A percentile compares a stretch with the other conserved stretches of the same genome.
These are phyloP conservation scores for Anabas testudineus DNA, from an alignment of 2,797 vertebrate genomes.

Conservation along the genomic window DNA sequence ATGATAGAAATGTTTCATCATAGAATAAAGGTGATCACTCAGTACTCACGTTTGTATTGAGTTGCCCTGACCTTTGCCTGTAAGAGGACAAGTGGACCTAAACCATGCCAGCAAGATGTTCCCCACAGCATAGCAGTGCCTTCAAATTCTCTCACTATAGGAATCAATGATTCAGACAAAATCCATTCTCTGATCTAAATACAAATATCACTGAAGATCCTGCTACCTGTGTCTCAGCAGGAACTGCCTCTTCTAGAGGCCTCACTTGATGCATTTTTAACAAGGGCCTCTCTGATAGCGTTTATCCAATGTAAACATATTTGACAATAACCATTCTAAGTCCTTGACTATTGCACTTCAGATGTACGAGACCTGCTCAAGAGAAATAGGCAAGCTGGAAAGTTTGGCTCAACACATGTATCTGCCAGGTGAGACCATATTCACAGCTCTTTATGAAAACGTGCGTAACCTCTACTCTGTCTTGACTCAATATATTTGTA, in stretches of 20 bases:
- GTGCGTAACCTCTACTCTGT: not conserved
- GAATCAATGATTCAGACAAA: no score
- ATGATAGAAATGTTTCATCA: no score
- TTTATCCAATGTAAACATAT: not conserved
- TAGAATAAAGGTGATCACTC: no score
- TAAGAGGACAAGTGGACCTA: no score
- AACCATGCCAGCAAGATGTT: no score
- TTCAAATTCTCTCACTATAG: no score
- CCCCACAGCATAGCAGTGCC: no score
- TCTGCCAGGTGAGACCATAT: conserved; percentile 88
- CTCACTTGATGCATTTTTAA: not conserved
- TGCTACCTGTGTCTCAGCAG: no score
- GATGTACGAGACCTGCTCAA: conserved; percentile 89
- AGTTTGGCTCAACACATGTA: conserved; percentile 86
- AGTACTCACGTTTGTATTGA: no score
- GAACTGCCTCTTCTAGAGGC: not conserved
- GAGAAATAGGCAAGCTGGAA: conserved; percentile 85
- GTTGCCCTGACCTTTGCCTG: no score
- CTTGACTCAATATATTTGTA: not conserved
- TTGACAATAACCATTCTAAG: conserved; percentile 1
- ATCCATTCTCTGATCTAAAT: no score
- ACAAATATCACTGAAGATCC: no score
- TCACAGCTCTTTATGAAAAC: not conserved
- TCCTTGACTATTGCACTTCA: conserved; percentile 74
- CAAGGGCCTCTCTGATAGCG: not conserved